Base-by-base conservation (phyloP, 2,113 vertebrate genomes). In the Aptenodytes forsteri region DNA sequence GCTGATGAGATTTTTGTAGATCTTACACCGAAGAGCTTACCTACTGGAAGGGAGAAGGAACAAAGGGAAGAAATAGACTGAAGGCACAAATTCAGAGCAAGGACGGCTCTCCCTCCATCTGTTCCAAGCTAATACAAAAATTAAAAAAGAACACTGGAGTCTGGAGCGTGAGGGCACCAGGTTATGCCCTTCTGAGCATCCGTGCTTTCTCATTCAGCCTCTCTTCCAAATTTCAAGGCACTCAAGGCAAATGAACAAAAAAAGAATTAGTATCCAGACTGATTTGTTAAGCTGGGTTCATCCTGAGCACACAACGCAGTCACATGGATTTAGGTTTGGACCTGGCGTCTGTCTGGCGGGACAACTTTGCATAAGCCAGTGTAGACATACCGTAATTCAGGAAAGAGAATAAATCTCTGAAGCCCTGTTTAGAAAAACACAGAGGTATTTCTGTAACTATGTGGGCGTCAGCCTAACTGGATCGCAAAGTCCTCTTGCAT, bases 381-480 rank as follows among this genome's bases (percentile, higher is more conserved):
- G 69, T 40, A 89, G 89, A 76, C 83, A 84, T 84, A 91, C 89
- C 21, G 0, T 84, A 93, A 82, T 40, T 96, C 89, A 91, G 61
- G 65, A 67, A 84, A 72, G 81, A 36, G 80, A 96, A 95, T 93
- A 89, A 94, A 96, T 95, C 93, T 94, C 87, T 56, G 47, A 75
- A 91, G 65, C 56, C n/a, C n/a, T 87, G 61, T 75, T 96, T 84
- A 91, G 69, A 76, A 94, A 87, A 91, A 84, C 64, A 75, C 64
- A 44, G 83, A 71, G 50, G 55, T 96, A 93, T 96, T 96, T 91
- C 52, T 93, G 80, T 50, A 81, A 69, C 71, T 62, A 1, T 42
- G 59, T 58, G 59, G 26, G 38, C 6, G 34, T 47, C 82, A 83
- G 70, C 49, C 44, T 90, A 76, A 79, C 32, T 42, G 70, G 36